Conservation (phyloP, 2,797 vertebrate species). For the Catamblyrhynchus diadema region DNA sequence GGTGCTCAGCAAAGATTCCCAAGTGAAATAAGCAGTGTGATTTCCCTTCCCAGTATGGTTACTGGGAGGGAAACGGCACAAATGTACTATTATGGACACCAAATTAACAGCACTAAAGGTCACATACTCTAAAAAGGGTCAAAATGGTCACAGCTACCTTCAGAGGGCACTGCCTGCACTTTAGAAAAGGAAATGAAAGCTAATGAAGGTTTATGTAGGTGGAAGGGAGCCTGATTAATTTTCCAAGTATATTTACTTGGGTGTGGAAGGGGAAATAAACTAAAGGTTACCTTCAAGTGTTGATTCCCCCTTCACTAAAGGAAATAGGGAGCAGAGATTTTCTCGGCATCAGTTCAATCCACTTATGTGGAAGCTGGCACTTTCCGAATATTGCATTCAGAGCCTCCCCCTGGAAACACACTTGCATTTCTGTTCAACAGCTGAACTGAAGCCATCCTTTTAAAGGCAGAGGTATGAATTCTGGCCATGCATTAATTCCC, state of each 20-base stretch:
- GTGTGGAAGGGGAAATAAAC: not conserved
- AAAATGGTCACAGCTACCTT: not conserved
- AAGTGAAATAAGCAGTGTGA: not conserved
- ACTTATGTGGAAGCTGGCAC: not conserved
- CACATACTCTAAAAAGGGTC: not conserved
- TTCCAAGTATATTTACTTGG: not conserved
- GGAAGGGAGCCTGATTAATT: not conserved
- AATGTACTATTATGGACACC: not conserved
- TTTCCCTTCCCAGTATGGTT: not conserved
- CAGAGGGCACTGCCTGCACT: not conserved
- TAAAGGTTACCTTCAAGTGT: not conserved
- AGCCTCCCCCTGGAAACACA: not conserved
- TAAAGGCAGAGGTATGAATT: not conserved
- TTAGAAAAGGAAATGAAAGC: not conserved
- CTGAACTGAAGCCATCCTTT: not conserved
- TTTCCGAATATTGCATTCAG: not conserved
- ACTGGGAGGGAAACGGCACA: not conserved
- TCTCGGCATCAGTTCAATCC: not conserved
- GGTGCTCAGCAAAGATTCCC: not conserved
- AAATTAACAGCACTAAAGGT: not conserved
- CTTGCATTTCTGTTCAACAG: not conserved
- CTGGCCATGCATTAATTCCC: not conserved
- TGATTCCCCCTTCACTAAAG: not conserved
- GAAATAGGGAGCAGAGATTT: not conserved
- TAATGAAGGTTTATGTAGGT: not conserved